Conservation (phyloP, 2,888 invertebrate species). For the Drosophila barbarae region DNA sequence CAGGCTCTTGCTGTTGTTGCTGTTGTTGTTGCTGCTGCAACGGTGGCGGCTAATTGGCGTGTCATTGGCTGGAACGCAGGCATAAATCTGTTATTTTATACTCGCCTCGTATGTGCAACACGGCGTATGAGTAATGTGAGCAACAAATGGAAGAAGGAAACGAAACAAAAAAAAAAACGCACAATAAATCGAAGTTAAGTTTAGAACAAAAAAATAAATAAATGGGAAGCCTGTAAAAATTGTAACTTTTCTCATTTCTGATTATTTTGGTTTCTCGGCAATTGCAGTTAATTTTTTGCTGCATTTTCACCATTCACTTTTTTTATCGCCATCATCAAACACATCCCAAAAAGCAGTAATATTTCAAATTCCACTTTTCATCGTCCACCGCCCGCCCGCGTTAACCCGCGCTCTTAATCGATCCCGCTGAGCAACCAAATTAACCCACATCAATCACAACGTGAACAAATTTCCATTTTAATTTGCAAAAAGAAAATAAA, state of each 20-base stretch:
- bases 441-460: conserved; percentile 40
- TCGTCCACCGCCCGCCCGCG: conserved; percentile 11
- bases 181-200: conserved; percentile 12
- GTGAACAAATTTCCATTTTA: conserved; percentile 28
- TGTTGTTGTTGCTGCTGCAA: conserved; percentile 22
- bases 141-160: conserved; percentile 15
- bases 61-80: conserved; percentile 71
- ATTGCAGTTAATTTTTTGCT: not conserved
- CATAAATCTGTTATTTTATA: conserved; percentile 74
- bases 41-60: conserved; percentile 70
- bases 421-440: conserved; percentile 36
- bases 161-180: conserved; percentile 20
- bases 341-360: not conserved
- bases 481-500: conserved; percentile 8
- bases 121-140: conserved; percentile 70
- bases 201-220: conserved; percentile 12
- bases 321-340: conserved; percentile 16
- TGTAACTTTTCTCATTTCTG: not conserved
- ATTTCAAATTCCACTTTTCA: conserved; percentile 31
- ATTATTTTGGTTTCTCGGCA: not conserved
- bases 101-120: conserved; percentile 56
- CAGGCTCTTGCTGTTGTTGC: conserved; percentile 43
- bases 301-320: conserved; percentile 31
- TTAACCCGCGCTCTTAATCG: conserved; percentile 5
- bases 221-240: not conserved